Evolutionary conservation across 2,888 invertebrate species (phyloP).

Genomic region (Miltochrista miniata): DNA sequence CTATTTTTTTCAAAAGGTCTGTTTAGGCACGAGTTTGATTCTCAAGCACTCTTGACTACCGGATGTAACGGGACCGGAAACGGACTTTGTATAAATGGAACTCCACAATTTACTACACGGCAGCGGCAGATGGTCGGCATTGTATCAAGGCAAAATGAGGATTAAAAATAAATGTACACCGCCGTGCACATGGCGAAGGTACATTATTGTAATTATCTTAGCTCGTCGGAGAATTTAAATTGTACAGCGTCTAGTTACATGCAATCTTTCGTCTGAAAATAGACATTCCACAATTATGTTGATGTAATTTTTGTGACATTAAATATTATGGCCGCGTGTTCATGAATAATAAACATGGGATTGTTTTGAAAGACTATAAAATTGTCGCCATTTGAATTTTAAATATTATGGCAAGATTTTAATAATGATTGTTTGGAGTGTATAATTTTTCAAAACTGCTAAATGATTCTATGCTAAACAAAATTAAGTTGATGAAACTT

Average conservation of each 20-base stretch:
- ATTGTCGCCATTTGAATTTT: slow-evolving; percentile 5
- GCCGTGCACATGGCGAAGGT: slow-evolving; percentile 40
- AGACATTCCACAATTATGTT: slow-evolving; percentile 47
- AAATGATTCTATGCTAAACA: no score
- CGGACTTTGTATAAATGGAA: slow-evolving; percentile 59
- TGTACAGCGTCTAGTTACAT: slow-evolving; percentile 42
- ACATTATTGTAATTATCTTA: slow-evolving; percentile 55
- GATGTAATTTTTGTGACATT: slow-evolving; percentile 43
- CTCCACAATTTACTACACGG: slow-evolving; percentile 53
- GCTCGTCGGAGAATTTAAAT: slow-evolving; percentile 40
- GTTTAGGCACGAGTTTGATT: slow-evolving; percentile 44
- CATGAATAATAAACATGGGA: slow-evolving; percentile 9
- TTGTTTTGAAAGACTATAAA: slow-evolving; percentile 1
- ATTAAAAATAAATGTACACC: slow-evolving; percentile 41
- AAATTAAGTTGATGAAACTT: neutral
- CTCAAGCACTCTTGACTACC: slow-evolving; percentile 68
- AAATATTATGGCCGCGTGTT: slow-evolving; percentile 24
- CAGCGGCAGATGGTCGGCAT: slow-evolving; percentile 66
- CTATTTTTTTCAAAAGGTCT: slow-evolving; percentile 47
- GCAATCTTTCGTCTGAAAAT: slow-evolving; percentile 30
- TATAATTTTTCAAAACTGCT: neutral
- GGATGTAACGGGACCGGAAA: slow-evolving; percentile 78
- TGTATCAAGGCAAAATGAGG: slow-evolving; percentile 52
- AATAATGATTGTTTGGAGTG: slow-evolving; percentile 4
- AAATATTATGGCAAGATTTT: slow-evolving; percentile 1